Percentiles rank a stretch among this genome's conserved stretches.
Conservation (phyloP, 2,888 invertebrate species). For the Leptinotarsa juncta region DNA sequence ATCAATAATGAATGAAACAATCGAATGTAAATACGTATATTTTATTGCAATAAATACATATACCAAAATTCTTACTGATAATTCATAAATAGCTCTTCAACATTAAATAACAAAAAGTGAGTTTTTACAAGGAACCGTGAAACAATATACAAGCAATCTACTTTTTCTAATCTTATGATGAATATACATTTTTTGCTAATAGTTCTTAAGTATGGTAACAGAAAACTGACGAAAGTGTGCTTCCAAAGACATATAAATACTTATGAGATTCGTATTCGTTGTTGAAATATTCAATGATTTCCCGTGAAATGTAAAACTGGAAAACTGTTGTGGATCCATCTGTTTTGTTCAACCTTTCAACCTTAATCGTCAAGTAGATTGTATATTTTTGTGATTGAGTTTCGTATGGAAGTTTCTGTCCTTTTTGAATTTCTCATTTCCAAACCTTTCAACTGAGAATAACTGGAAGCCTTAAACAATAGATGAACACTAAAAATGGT, state of each 20-base stretch:
- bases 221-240: background rate
- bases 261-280: no score
- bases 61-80: slow-evolving; percentile 44
- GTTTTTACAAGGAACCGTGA: slow-evolving; percentile 47
- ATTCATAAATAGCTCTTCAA: slow-evolving; percentile 48
- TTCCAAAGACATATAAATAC: no score
- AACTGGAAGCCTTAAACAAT: no score
- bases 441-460: no score
- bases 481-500: background rate
- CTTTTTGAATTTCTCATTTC: no score
- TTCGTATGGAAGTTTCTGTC: no score
- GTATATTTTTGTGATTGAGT: no score
- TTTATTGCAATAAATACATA: slow-evolving; percentile 50
- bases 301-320: no score
- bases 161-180: slow-evolving; percentile 19
- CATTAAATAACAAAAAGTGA: slow-evolving; percentile 45
- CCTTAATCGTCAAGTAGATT: no score
- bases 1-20: slow-evolving; percentile 4
- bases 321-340: no score
- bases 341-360: no score
- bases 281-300: no score
- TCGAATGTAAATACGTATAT: slow-evolving; percentile 46
- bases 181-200: slow-evolving; percentile 24
- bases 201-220: background rate
- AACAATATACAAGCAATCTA: slow-evolving; percentile 41